phyloP scores from a whole-genome alignment of 2,113 vertebrate genomes.

The Calyptomena viridis region DNA sequence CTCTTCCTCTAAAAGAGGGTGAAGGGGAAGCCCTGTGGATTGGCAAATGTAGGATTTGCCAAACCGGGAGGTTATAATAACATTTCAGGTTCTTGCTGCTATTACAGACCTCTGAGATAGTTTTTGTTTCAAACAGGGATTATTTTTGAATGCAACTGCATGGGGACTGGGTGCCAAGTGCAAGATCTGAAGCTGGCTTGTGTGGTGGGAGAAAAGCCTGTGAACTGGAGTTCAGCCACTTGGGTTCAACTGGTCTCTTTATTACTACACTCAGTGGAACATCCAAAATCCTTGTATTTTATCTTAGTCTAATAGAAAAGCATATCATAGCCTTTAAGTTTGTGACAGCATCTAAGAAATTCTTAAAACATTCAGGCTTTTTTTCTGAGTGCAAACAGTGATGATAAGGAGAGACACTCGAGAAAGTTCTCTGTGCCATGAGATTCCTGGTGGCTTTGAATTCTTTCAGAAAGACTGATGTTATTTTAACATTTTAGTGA shows the following conservation, averaged over 20 bases:
- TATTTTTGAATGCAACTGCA: not conserved
- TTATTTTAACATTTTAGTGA: not conserved
- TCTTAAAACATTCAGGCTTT: not conserved
- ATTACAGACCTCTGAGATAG: not conserved
- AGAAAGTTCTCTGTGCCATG: not conserved
- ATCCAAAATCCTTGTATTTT: not conserved
- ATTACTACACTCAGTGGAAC: not conserved
- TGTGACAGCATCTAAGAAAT: rapidly evolving
- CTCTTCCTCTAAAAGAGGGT: not conserved
- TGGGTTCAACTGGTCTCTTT: not conserved
- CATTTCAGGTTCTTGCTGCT: not conserved
- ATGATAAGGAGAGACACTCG: not conserved
- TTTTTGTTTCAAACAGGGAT: not conserved
- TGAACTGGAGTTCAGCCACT: not conserved
- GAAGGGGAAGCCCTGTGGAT: too few species aligned
- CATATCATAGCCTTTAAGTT: not conserved
- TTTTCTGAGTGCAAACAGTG: not conserved
- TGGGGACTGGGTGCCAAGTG: not conserved
- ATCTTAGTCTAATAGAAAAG: not conserved
- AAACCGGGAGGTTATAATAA: not conserved
- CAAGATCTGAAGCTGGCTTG: not conserved
- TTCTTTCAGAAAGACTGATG: not conserved
- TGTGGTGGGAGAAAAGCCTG: not conserved
- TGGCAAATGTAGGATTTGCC: not conserved
- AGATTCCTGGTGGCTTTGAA: not conserved